Conservation (phyloP, 2,113 vertebrate species). For the Drymodes brunneopygia region DNA sequence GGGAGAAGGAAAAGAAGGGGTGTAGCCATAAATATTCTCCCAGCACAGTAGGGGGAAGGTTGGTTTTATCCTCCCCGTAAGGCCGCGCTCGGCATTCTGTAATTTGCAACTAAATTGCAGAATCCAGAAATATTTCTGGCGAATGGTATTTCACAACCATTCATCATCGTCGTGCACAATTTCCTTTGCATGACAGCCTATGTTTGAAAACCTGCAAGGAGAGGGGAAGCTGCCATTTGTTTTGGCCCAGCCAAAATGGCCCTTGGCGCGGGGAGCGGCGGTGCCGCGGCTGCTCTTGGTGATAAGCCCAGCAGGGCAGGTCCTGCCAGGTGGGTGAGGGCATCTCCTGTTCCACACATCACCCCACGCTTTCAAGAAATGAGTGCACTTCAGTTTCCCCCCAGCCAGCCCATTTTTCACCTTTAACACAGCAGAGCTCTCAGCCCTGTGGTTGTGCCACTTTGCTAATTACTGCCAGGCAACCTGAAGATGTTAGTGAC, state of each 20-base stretch:
- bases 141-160: conserved; percentile 41
- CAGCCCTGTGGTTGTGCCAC: fast-evolving
- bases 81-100: neutral
- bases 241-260: conserved; percentile 18
- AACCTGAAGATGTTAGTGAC: neutral
- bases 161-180: neutral
- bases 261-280: neutral
- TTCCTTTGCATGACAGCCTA: conserved; percentile 45
- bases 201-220: conserved; percentile 30
- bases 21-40: neutral
- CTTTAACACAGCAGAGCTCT: neutral
- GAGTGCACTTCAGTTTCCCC: neutral
- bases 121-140: conserved; percentile 53
- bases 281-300: neutral
- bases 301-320: neutral
- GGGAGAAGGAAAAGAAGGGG: neutral
- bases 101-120: conserved; percentile 54
- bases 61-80: neutral
- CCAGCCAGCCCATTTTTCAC: neutral
- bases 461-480: neutral
- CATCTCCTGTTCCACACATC: neutral
- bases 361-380: neutral
- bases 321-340: fast-evolving
- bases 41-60: neutral
- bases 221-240: conserved; percentile 52